phyloP scores from a whole-genome alignment of 1,140 invertebrate species.

The Ruditapes philippinarum region DNA sequence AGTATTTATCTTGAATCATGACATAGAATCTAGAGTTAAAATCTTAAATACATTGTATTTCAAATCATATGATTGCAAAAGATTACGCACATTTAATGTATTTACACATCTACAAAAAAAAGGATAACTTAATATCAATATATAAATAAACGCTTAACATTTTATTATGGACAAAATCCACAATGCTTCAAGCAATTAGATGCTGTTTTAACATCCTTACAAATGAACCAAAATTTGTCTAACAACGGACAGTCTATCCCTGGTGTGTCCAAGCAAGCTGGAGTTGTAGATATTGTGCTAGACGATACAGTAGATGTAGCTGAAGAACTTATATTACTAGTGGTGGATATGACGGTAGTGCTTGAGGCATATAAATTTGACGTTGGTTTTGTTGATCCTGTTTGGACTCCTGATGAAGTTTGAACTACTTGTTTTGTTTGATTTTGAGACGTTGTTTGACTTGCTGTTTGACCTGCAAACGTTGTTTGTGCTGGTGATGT shows the following conservation, averaged over 20 bases:
- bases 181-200: constrained; percentile 31
- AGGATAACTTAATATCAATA: too few species aligned
- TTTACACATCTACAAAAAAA: too few species aligned
- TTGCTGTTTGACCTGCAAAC: constrained; percentile 10
- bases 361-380: too few species aligned
- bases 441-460: not conserved
- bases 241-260: constrained; percentile 11
- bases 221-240: constrained; percentile 30
- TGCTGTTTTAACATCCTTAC: constrained; percentile 18
- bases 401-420: not conserved
- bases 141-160: not conserved
- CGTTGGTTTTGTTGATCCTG: too few species aligned
- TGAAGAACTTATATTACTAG: not conserved
- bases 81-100: too few species aligned
- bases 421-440: not conserved
- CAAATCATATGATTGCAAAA: too few species aligned
- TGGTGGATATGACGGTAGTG: not conserved
- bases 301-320: not conserved
- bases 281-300: not conserved
- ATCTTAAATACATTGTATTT: too few species aligned
- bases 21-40: too few species aligned
- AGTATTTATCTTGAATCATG: too few species aligned
- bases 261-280: not conserved
- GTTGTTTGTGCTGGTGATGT: not conserved
- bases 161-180: constrained; percentile 26